Evolutionary conservation across 2,797 vertebrate species (phyloP).

Genomic region (Arnoldichthys spilopterus): DNA sequence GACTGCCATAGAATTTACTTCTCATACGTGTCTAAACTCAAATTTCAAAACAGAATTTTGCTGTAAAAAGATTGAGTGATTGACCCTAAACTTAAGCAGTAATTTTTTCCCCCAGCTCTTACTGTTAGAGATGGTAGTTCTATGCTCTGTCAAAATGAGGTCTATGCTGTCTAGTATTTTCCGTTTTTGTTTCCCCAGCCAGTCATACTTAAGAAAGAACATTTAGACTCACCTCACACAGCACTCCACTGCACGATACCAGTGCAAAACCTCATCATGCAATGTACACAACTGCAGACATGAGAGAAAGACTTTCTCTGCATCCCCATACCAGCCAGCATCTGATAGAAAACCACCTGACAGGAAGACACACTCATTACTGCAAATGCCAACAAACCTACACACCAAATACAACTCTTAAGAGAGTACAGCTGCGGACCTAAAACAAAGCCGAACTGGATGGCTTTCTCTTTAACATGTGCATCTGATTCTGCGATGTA

Average conservation of each 20-base stretch:
- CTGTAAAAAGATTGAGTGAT: too few species aligned
- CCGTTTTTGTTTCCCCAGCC: background rate
- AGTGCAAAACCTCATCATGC: slow-evolving; percentile 95
- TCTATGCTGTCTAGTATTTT: background rate
- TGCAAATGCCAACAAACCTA: background rate
- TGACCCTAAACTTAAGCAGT: background rate
- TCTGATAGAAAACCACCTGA: slow-evolving; percentile 96
- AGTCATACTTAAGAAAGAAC: background rate
- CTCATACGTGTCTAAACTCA: too few species aligned
- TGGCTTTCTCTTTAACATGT: slow-evolving; percentile 97
- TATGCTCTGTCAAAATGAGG: background rate
- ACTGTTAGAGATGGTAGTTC: background rate
- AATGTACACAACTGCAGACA: slow-evolving; percentile 96
- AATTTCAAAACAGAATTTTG: too few species aligned
- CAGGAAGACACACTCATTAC: slow-evolving; percentile 39
- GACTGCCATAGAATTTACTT: background rate
- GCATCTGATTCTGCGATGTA: slow-evolving; percentile 97
- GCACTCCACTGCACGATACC: slow-evolving; percentile 96
- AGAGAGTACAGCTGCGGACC: slow-evolving; percentile 74
- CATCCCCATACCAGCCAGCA: slow-evolving; percentile 98
- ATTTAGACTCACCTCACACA: slow-evolving; percentile 87
- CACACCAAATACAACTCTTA: background rate
- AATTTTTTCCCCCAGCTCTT: background rate
- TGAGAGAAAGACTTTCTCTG: slow-evolving; percentile 97
- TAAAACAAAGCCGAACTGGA: slow-evolving; percentile 97